phyloP scores from a whole-genome alignment of 2,888 invertebrate genomes.

The Synergus laeviventris region DNA sequence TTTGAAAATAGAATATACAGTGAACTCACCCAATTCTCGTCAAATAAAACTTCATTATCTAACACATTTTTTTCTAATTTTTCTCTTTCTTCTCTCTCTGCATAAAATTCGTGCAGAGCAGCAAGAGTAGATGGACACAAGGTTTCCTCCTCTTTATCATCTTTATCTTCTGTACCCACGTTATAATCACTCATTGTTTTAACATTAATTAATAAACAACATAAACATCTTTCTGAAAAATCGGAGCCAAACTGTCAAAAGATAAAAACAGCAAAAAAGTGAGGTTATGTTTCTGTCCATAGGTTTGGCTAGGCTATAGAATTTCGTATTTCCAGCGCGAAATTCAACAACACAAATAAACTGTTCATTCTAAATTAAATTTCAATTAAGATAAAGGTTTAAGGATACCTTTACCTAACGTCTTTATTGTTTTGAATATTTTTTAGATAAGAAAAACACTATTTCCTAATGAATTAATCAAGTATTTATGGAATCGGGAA shows the following conservation, averaged over 20 bases:
- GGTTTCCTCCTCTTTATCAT: conserved; percentile 84
- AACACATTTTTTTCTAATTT: conserved; percentile 76
- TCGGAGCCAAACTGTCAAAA: not conserved
- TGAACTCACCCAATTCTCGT: conserved; percentile 88
- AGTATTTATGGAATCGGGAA: not conserved
- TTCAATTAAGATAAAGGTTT: not conserved
- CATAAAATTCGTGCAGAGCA: conserved; percentile 87
- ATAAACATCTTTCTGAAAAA: not conserved
- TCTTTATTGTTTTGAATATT: not conserved
- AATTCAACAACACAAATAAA: not conserved
- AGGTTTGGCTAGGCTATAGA: not conserved
- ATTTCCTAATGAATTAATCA: not conserved
- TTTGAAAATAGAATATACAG: conserved; percentile 11
- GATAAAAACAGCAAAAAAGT: not conserved
- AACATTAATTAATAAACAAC: not conserved
- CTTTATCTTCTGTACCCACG: conserved; percentile 74
- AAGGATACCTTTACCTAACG: not conserved
- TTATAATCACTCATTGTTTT: conserved; percentile 51
- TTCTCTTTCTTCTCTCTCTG: conserved; percentile 82
- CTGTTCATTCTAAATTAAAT: not conserved
- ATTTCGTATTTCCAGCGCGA: not conserved
- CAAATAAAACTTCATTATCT: conserved; percentile 78
- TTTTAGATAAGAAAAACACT: not conserved
- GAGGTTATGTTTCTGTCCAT: not conserved
- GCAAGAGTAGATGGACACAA: conserved; percentile 85